Base-by-base conservation (phyloP, 2,888 invertebrate species). In the Polydrusus pterygomalis region DNA sequence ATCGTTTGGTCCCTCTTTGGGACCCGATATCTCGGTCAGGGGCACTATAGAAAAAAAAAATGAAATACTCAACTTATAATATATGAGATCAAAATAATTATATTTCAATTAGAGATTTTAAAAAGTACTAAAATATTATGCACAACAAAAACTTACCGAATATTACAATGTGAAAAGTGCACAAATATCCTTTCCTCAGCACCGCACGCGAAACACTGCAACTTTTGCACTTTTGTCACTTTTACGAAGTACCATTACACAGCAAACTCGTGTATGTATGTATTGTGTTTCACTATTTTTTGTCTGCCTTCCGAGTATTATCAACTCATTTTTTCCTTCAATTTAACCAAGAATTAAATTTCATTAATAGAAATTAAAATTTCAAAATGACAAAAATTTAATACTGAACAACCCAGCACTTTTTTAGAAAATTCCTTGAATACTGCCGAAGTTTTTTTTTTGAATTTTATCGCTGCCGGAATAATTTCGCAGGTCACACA, bases 401-500 rank as follows among this genome's bases (percentile, higher is more conserved):
- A 25, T 25, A 1, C 25, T 25, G 25, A 25, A 51, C 20, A 34
- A 30, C 9, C 34, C n/a, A 15, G n/a, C 34, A 34, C 15, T 56
- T n/a, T 56, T 54, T 54, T 51, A 15, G 6, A 34, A 56, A 56
- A 34, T 56, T 30, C 30, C 15, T 30, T 56, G 30, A 56, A n/a
- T 9, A 56, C 56, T 56, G 54, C 54, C 54, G 54, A 34, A 56
- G 40, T 40, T 43, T 34, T 54, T 54, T 54, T 51, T 56, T 56
- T 15, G 8, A 34, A 34, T 56, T 30, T 56, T 54, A 25, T 56
- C 34, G 56, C 34, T 1, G 34, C 43, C 63, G 43, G 47, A 63
- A 54, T 45, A 68, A 73, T 54, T 67, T 49, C 38, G 60, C 62
- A 68, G 68, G 69, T 68, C 63, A 69, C 74, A 69, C 74, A 69